These are phyloP conservation scores for Corythornis madagascariensis DNA, from an alignment of 2,113 vertebrate genomes.

Conservation along the genomic window DNA sequence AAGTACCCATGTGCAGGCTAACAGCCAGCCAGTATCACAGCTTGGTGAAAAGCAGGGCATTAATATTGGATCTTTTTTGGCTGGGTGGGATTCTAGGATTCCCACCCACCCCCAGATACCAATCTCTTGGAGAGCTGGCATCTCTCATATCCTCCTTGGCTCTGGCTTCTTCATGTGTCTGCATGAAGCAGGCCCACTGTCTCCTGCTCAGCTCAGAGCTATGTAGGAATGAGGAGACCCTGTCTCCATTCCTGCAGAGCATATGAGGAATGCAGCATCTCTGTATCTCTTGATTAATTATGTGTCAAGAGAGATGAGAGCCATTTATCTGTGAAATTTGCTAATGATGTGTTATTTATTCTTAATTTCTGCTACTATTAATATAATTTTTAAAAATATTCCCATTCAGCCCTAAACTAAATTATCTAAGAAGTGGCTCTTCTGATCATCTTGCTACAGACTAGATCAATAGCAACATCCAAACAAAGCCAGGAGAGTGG, in stretches of 20 bases:
- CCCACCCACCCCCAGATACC: not conserved
- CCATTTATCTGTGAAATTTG: not conserved
- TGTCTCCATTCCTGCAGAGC: not conserved
- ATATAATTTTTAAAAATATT: not conserved
- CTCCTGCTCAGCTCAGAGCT: not conserved
- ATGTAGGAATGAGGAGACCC: rapidly evolving
- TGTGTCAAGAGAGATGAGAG: not conserved
- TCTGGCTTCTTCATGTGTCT: not conserved
- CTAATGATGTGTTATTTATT: not conserved
- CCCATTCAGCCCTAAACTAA: constrained; percentile 4
- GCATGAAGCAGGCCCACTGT: not conserved
- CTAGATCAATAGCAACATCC: constrained; percentile 18
- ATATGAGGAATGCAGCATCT: not conserved
- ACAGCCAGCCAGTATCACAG: not conserved
- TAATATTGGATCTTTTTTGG: not conserved
- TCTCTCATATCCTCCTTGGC: not conserved
- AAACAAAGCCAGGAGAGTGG: constrained; percentile 4
- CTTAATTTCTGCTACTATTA: too few relatives aligned
- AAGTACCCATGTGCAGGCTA: not conserved
- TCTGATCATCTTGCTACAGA: not conserved
- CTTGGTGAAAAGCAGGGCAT: not conserved
- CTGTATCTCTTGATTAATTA: not conserved
- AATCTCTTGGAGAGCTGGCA: not conserved
- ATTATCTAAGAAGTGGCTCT: constrained; percentile 25
- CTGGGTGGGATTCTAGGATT: not conserved